Percentiles rank a stretch among this genome's conserved stretches.
These are phyloP conservation scores for Caenorhabditis drosophilae DNA, from an alignment of 2,888 invertebrate species.

Conservation along the genomic window DNA sequence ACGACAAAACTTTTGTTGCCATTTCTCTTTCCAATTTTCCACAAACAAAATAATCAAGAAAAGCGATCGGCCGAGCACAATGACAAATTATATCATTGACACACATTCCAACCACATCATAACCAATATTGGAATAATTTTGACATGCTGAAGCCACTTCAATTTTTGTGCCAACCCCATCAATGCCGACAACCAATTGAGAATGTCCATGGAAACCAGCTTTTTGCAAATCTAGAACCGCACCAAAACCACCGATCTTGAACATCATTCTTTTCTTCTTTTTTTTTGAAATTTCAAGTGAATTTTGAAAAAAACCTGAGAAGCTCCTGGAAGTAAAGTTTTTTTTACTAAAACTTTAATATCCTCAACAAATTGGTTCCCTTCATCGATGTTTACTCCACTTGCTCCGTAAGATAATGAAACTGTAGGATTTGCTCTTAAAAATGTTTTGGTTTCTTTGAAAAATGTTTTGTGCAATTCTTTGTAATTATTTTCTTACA, in stretches of 20 bases:
- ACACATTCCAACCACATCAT: conserved; percentile 94
- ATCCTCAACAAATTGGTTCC: conserved; percentile 81
- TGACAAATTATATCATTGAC: conserved; percentile 94
- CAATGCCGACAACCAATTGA: conserved; percentile 88
- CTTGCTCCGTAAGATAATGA: conserved; percentile 80
- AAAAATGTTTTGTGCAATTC: no score
- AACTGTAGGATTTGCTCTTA: not conserved
- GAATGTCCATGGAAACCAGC: conserved; percentile 80
- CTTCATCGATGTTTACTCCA: conserved; percentile 92
- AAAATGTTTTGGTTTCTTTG: no score
- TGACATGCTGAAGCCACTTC: conserved; percentile 75
- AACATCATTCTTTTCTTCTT: conserved; percentile 3
- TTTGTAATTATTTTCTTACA: not conserved
- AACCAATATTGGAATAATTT: conserved; percentile 75
- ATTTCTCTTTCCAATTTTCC: conserved; percentile 80
- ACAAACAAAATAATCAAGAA: conserved; percentile 94
- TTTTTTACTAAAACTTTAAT: conserved; percentile 79
- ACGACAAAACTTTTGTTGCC: conserved; percentile 74
- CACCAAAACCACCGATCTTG: conserved; percentile 84
- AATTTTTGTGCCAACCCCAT: conserved; percentile 95
- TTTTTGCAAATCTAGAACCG: conserved; percentile 82
- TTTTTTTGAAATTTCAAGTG: no score
- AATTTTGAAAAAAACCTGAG: conserved; percentile 25
- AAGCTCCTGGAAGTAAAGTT: conserved; percentile 51
- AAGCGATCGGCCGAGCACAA: conserved; percentile 92